phyloP scores from a whole-genome alignment of 2,797 vertebrate species.

The Sylvilagus floridanus region DNA sequence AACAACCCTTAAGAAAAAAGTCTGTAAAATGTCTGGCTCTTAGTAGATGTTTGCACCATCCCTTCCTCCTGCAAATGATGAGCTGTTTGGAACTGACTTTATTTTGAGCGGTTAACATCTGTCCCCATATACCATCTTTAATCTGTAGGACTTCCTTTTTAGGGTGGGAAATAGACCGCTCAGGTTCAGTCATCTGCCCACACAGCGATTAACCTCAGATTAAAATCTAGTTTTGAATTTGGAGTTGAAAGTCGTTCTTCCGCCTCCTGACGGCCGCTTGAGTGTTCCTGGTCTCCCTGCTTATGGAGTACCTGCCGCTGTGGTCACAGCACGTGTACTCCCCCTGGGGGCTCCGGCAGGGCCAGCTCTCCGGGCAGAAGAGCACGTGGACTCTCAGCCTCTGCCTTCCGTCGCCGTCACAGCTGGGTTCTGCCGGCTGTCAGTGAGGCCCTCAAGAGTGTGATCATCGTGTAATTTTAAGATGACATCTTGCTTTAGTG shows the following conservation, averaged over 20 bases:
- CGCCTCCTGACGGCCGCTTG: not conserved
- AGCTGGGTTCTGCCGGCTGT: not conserved
- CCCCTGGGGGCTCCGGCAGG: not conserved
- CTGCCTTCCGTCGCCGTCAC: not conserved
- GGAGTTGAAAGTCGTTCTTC: conserved; percentile 60
- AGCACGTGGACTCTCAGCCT: not conserved
- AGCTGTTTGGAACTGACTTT: not conserved
- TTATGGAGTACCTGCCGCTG: not conserved
- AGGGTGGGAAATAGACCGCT: not conserved
- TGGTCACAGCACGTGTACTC: not conserved
- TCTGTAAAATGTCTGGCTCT: not conserved
- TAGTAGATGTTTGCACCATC: too few relatives aligned
- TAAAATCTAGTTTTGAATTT: conserved; percentile 50
- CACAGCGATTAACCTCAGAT: conserved; percentile 50
- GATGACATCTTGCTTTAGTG: not conserved
- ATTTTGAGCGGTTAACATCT: conserved; percentile 17
- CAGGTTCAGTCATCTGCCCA: not conserved
- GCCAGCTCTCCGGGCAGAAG: conserved; percentile 15
- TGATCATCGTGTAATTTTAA: not conserved
- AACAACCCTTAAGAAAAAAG: too few relatives aligned
- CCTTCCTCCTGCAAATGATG: not conserved
- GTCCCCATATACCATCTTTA: conserved; percentile 17
- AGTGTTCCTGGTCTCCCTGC: conserved; percentile 28
- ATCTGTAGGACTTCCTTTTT: conserved; percentile 47
- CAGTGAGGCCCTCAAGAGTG: not conserved